Conservation (phyloP, 2,113 vertebrate species). For the Poicephalus meyeri region DNA sequence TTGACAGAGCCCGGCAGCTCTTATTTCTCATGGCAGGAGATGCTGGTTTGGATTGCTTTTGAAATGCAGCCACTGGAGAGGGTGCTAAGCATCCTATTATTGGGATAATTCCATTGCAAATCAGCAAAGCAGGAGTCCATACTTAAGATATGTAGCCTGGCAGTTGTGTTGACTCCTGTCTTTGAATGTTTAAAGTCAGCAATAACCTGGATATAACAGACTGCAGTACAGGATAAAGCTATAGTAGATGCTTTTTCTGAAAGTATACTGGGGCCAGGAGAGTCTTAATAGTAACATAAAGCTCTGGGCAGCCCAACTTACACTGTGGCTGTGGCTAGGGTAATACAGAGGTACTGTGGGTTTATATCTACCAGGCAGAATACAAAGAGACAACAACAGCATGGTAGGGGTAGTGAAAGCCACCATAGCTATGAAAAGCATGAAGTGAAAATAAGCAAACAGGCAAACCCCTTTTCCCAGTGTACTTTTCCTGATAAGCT, state of each 20-base stretch:
- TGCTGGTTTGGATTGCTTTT: neutral
- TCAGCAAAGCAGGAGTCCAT: neutral
- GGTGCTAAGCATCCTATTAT: neutral
- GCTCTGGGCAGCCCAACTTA: neutral
- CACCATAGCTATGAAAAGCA: neutral
- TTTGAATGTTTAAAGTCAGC: neutral
- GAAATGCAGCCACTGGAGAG: neutral
- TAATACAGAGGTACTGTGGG: accelerated
- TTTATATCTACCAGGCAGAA: neutral
- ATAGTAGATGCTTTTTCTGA: neutral
- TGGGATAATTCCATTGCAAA: neutral
- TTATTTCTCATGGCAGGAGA: neutral
- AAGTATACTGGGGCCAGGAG: neutral
- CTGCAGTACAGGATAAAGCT: neutral
- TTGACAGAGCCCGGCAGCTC: neutral
- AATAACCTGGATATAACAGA: neutral
- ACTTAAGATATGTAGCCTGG: neutral
- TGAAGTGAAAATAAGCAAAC: neutral
- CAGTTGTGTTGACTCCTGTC: neutral
- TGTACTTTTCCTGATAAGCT: accelerated
- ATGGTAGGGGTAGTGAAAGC: neutral
- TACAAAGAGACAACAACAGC: accelerated
- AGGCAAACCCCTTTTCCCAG: neutral
- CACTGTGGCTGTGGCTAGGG: neutral
- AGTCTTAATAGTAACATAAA: neutral